A percentile compares a stretch with the other conserved stretches of the same genome.
These are phyloP conservation scores for Varecia variegata DNA, from an alignment of 2,797 vertebrate species.

Conservation along the genomic window DNA sequence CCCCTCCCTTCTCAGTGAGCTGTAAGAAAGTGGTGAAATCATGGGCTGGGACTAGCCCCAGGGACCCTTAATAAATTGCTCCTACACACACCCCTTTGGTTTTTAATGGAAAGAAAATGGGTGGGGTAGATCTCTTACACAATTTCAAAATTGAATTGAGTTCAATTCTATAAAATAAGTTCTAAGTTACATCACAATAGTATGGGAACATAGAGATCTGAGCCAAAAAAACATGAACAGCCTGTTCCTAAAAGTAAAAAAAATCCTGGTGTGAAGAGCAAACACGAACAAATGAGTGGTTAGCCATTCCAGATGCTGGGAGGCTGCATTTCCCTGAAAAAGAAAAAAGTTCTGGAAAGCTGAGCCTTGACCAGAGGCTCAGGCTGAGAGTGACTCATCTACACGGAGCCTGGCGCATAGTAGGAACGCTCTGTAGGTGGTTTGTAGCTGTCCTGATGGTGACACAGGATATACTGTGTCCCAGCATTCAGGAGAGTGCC, in stretches of 20 bases:
- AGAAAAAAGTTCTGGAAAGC: neutral
- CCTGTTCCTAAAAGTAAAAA: constrained; percentile 36
- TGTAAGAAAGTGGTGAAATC: constrained; percentile 53
- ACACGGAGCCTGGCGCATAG: neutral
- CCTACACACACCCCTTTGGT: neutral
- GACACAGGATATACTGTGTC: neutral
- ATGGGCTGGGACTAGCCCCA: neutral
- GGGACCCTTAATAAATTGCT: constrained; percentile 44
- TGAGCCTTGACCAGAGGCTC: neutral
- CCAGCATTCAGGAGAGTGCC: neutral
- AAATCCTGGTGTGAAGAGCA: neutral
- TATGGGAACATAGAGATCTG: constrained; percentile 31
- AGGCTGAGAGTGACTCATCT: neutral
- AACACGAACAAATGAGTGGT: neutral
- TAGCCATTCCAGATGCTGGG: neutral
- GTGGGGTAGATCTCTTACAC: neutral
- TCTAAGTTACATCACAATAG: constrained; percentile 16
- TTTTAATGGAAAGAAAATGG: constrained; percentile 47
- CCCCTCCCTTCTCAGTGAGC: neutral
- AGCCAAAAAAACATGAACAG: constrained; percentile 28
- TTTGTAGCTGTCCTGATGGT: neutral
- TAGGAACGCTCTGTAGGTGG: neutral
- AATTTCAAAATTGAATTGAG: constrained; percentile 36
- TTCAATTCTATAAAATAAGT: constrained; percentile 58
- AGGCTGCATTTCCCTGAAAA: neutral